phyloP scores from a whole-genome alignment of 2,888 invertebrate species.

The Archips xylosteana region DNA sequence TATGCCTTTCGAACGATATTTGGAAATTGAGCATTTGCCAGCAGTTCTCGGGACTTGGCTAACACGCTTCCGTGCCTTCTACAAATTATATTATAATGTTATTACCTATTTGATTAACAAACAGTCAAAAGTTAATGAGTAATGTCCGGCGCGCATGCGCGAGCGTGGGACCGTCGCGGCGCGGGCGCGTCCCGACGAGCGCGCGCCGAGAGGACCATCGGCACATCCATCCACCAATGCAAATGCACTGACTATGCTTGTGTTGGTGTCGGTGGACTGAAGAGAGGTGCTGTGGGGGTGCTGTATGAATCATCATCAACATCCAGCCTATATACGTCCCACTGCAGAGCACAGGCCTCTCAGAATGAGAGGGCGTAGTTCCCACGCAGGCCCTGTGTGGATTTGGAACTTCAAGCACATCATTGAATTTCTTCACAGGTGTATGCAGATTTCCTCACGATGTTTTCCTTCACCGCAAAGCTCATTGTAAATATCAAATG shows the following conservation, averaged over 20 bases:
- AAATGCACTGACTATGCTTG: not conserved
- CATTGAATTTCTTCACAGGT: too few species aligned
- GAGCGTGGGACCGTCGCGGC: conserved; percentile 27
- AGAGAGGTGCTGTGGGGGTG: too few species aligned
- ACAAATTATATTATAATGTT: conserved; percentile 36
- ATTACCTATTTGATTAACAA: conserved; percentile 39
- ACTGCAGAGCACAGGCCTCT: too few species aligned
- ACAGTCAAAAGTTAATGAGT: conserved; percentile 42
- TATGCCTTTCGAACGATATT: not conserved
- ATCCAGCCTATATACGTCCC: too few species aligned
- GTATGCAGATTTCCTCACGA: too few species aligned
- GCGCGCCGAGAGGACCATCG: not conserved
- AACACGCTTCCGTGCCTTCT: conserved; percentile 26
- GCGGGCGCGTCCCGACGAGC: not conserved
- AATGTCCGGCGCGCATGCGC: conserved; percentile 35
- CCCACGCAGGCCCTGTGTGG: too few species aligned
- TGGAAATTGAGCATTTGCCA: not conserved
- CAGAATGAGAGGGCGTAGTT: too few species aligned
- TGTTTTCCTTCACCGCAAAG: too few species aligned
- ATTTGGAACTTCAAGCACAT: too few species aligned
- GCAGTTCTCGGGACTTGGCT: conserved; percentile 13
- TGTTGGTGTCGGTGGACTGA: too few species aligned
- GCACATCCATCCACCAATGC: not conserved
- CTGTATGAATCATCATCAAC: too few species aligned
- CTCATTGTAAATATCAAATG: too few species aligned